phyloP scores from a whole-genome alignment of 2,888 invertebrate genomes.

The Punctoribates punctum region DNA sequence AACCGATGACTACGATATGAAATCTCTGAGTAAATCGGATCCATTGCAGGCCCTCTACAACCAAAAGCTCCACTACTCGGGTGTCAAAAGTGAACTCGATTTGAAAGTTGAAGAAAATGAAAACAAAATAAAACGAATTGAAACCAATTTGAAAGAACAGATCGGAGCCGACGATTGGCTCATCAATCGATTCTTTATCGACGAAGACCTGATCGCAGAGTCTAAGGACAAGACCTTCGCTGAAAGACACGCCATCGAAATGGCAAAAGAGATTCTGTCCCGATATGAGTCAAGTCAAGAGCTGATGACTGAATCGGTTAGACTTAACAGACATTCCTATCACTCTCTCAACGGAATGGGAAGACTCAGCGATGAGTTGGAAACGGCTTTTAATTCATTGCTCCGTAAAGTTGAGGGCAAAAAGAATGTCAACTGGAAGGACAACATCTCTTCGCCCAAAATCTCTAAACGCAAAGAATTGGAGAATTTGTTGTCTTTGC shows the following conservation, averaged over 20 bases:
- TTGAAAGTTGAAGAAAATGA: constrained; percentile 39
- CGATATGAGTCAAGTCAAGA: constrained; percentile 22
- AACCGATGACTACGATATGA: neutral
- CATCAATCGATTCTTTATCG: constrained; percentile 34
- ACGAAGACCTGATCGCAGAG: constrained; percentile 35
- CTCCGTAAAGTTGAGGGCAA: constrained; percentile 42
- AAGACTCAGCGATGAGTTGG: constrained; percentile 33
- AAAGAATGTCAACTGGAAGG: constrained; percentile 44
- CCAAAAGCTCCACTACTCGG: constrained; percentile 40
- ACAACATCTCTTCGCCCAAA: constrained; percentile 36
- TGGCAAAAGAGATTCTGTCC: constrained; percentile 34
- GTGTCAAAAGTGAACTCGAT: constrained; percentile 10
- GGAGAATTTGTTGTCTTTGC: constrained; percentile 18
- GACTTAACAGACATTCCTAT: constrained; percentile 19
- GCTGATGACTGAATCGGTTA: constrained; percentile 28
- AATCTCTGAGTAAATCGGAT: neutral
- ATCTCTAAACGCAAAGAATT: constrained; percentile 11
- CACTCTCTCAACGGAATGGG: constrained; percentile 32
- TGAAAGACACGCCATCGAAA: constrained; percentile 37
- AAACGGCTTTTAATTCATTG: constrained; percentile 25
- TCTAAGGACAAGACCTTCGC: constrained; percentile 35
- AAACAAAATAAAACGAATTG: constrained; percentile 20
- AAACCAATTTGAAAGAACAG: constrained; percentile 28
- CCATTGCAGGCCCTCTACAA: constrained; percentile 31
- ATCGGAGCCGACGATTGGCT: constrained; percentile 36